Evolutionary conservation across 2,797 vertebrate genomes (phyloP), one percentile per base, ranked within the genome.

Genomic region (Zenarchopterus dispar): DNA sequence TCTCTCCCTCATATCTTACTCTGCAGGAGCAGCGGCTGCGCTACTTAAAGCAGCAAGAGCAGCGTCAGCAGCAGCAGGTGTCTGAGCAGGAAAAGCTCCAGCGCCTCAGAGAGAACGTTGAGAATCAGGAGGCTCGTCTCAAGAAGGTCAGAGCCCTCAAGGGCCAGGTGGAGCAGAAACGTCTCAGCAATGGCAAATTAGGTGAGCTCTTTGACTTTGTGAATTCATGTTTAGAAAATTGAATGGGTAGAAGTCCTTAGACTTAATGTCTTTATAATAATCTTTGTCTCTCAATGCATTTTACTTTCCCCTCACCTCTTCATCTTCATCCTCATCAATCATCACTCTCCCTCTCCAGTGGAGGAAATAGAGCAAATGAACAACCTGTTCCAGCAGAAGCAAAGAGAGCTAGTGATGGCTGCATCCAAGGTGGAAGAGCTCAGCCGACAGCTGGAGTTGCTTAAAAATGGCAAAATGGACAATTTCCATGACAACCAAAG

Each of bases 291-390:
- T 65, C 16, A 28, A 28, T 28, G 8, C 28, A 28, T 28, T 28
- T 28, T 28, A 28, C 31, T 43, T 52, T n/a, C 6, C 8, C 17
- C 22, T 62, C 18, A 33, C 9, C 13, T 59, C 1, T 55, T 48
- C 47, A n/a, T 15, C 43, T 53, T 69, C 4, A 7, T 80, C 18
- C 23, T 9, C 26, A 24, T 24, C 24, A 24, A 43, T 24, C 13
- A 28, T 58, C 19, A 26, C 22, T 45, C 24, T 57, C 39, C 31
- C 6, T 67, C 44, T 61, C 24, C 64, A 99, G 98, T 99, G 92
- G 97, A 99, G 75, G 98, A 99, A 87, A 98, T 99, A 16, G 97
- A 99, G 70, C 97, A 98, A 92, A 99, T 99, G 97, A 99, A 95
- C 78, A 96, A 95, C 73, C 84, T 99, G 90, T 99, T 99, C 93